Base-by-base conservation (phyloP, 2,797 vertebrate genomes). In the Hyperoplus immaculatus region DNA sequence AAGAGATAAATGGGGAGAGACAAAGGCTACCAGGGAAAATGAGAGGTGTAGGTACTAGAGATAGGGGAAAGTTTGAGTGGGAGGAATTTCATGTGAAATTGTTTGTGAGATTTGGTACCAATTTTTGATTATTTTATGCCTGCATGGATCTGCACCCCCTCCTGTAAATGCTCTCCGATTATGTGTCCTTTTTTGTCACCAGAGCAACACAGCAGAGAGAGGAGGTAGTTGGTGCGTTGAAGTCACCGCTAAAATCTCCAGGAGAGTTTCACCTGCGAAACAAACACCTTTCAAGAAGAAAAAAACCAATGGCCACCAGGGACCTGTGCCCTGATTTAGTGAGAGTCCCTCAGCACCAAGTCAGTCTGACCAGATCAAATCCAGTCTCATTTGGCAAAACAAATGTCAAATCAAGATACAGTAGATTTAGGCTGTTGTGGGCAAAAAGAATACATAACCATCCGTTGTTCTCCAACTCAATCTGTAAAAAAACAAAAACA, bases 11-110 rank as follows among this genome's bases (percentile, higher is more conserved):
- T 81, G 56, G 46, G 18, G 38, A 21, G 58, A 82, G 53, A 73
- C 59, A 79, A 73, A 58, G 36, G 49, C 14, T 18, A 51, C 1
- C 6, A 38, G 29, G 67, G 54, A 58, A 83, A 78, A 81, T 45
- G 15, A 45, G 45, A 68, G 63, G 55, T 72, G 53, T 54, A 47
- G 80, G 46, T 69, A 59, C 29, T 60, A 77, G 51, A 54, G 47
- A 77, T 41, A 59, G 66, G 69, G 62, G 60, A 53, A 29, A 76
- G 75, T 65, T 13, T 83, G 86, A 85, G 84, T 81, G 78, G 78
- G 81, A 91, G 80, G 87, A 85, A 89, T 80, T 88, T 85, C 60
- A 77, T 69, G 75, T 85, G 87, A 83, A 89, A 76, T 80, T 79
- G 79, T 88, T 88, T 78, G 76, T 86, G 82, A 81, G 83, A 86